A percentile compares a stretch with the other conserved stretches of the same genome.
Evolutionary conservation across 2,113 vertebrate species (phyloP).

Genomic region (Pseudorhombus dupliciocellatus): DNA sequence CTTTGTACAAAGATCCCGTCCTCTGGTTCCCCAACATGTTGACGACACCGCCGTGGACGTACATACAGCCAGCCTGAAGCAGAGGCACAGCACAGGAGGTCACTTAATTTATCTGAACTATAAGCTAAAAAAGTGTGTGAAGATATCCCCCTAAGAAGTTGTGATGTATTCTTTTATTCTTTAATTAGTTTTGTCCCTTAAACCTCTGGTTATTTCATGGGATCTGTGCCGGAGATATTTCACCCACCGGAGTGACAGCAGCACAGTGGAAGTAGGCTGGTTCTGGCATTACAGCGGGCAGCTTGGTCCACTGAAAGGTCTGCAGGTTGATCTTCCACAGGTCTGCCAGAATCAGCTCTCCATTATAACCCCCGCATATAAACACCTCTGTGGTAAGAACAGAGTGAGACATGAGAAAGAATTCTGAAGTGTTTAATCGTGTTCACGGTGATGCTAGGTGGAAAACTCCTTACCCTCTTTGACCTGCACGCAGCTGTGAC

Average conservation of each 20-base stretch:
- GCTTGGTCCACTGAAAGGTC: slow-evolving; percentile 92
- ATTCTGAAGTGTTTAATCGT: background rate
- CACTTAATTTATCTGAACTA: too few species aligned
- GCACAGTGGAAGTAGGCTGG: slow-evolving; percentile 98
- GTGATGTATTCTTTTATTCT: background rate
- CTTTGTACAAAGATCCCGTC: slow-evolving; percentile 96
- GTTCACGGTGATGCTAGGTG: background rate
- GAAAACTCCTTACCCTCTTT: slow-evolving; percentile 86
- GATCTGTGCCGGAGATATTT: background rate
- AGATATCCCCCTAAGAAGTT: background rate
- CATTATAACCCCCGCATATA: slow-evolving; percentile 95
- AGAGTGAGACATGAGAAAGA: background rate
- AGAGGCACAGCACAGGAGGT: background rate
- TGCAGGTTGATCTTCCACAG: slow-evolving; percentile 94
- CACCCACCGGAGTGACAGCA: slow-evolving; percentile 93
- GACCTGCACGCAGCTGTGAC: slow-evolving; percentile 98
- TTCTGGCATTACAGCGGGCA: slow-evolving; percentile 93
- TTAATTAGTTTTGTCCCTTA: too few species aligned
- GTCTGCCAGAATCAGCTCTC: slow-evolving; percentile 92
- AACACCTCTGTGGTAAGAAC: slow-evolving; percentile 86
- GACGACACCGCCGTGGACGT: slow-evolving; percentile 95
- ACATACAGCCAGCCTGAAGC: slow-evolving; percentile 95
- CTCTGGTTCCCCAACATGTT: slow-evolving; percentile 95
- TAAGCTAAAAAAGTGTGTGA: too few species aligned
- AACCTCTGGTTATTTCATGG: background rate